phyloP scores from a whole-genome alignment of 2,888 invertebrate genomes.

The Hirtodrosophila alboralis region DNA sequence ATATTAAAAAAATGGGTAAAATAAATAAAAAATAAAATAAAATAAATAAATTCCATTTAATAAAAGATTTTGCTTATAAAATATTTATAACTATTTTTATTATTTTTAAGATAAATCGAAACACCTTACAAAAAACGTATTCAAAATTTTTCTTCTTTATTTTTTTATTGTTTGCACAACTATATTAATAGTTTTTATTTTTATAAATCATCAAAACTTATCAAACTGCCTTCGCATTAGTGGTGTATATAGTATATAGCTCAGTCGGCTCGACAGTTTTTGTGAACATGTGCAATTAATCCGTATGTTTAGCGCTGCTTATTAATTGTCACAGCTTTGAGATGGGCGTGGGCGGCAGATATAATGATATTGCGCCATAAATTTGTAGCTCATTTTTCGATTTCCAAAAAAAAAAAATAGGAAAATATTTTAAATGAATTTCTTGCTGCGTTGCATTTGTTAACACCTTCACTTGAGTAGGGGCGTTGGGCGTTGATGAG shows the following conservation, averaged over 20 bases:
- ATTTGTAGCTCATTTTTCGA: slow-evolving; percentile 56
- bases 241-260: slow-evolving; percentile 21
- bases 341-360: slow-evolving; percentile 45
- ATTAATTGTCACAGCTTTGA: slow-evolving; percentile 74
- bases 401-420: slow-evolving; percentile 13
- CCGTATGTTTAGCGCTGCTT: slow-evolving; percentile 72
- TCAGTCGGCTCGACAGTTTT: slow-evolving; percentile 8
- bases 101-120: no score
- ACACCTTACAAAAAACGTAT: no score
- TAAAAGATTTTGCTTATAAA: no score
- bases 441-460: slow-evolving; percentile 57
- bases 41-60: no score
- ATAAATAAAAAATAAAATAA: no score
- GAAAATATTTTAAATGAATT: slow-evolving; percentile 50
- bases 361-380: slow-evolving; percentile 65
- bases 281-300: slow-evolving; percentile 80
- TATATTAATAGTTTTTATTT: no score
- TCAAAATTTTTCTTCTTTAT: no score
- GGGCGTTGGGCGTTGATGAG: slow-evolving; percentile 62
- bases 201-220: slow-evolving; percentile 11
- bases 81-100: no score
- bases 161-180: no score
- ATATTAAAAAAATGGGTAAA: no score
- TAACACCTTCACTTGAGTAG: slow-evolving; percentile 81
- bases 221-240: slow-evolving; percentile 43